Conservation (phyloP, 1,140 invertebrate species). For the Euglossa dilemma region DNA sequence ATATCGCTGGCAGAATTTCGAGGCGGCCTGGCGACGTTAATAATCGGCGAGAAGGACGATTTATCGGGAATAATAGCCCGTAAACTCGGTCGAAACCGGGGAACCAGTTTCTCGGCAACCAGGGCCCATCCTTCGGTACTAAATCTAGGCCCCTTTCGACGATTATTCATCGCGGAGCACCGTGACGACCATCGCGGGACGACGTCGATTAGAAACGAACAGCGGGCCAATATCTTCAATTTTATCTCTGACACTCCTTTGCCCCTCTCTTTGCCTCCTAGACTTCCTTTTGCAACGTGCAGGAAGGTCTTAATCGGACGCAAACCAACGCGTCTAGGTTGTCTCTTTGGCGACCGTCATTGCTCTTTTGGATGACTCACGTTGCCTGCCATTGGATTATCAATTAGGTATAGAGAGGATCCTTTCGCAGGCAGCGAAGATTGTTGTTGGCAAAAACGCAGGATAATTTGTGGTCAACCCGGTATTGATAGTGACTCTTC, state of each 20-base stretch:
- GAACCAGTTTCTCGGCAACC: not conserved
- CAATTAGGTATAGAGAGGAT: no score
- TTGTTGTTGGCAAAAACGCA: no score
- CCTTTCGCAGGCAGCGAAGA: no score
- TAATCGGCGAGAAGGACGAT: not conserved
- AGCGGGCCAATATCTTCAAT: not conserved
- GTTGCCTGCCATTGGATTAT: not conserved
- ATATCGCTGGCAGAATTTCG: not conserved
- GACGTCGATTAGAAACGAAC: slow-evolving; percentile 3
- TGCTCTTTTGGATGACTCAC: not conserved
- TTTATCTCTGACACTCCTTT: slow-evolving; percentile 11
- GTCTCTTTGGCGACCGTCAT: not conserved
- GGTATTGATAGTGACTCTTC: no score
- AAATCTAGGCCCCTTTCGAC: not conserved
- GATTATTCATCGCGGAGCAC: slow-evolving; percentile 15
- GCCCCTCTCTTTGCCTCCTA: not conserved
- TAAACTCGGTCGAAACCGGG: slow-evolving; percentile 8
- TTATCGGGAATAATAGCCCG: slow-evolving; percentile 7
- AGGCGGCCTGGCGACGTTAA: not conserved
- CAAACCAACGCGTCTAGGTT: not conserved
- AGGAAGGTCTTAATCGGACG: slow-evolving; percentile 20
- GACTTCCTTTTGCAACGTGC: not conserved
- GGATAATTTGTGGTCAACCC: no score
- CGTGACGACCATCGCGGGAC: slow-evolving; percentile 1
- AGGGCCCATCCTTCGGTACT: not conserved